A percentile compares a stretch with the other conserved stretches of the same genome.
phyloP scores from a whole-genome alignment of 1,140 invertebrate genomes.

The Temnothorax nylanderi region DNA sequence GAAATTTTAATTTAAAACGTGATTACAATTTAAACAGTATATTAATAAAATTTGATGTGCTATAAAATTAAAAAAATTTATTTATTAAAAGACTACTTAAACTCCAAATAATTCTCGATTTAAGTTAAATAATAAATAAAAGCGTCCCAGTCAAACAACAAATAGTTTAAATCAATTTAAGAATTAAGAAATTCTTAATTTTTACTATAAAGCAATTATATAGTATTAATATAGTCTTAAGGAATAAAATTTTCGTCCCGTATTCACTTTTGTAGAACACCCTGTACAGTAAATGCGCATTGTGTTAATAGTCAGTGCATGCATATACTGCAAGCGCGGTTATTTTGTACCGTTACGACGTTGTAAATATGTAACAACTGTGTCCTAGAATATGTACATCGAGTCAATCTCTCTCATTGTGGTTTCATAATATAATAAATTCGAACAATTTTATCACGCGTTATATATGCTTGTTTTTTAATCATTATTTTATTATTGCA shows the following conservation, averaged over 20 bases:
- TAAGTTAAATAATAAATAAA: not conserved
- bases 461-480: not conserved
- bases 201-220: not conserved
- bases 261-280: not conserved
- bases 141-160: not conserved
- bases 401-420: conserved; percentile 3
- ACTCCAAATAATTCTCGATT: not conserved
- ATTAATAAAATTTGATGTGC: not conserved
- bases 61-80: not conserved
- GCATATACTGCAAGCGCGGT: conserved; percentile 27
- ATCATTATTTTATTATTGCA: conserved; percentile 12
- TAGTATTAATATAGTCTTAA: not conserved
- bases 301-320: conserved; percentile 23
- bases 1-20: not conserved
- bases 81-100: no score
- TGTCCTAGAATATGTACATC: conserved; percentile 17
- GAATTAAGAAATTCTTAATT: not conserved
- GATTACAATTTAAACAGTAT: conserved; percentile 8
- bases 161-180: not conserved
- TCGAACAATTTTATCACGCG: not conserved
- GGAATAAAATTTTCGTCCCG: not conserved
- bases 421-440: conserved; percentile 1
- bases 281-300: conserved; percentile 6
- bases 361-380: conserved; percentile 47
- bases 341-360: conserved; percentile 33